phyloP scores from a whole-genome alignment of 2,888 invertebrate species.

The Carcina quercana region DNA sequence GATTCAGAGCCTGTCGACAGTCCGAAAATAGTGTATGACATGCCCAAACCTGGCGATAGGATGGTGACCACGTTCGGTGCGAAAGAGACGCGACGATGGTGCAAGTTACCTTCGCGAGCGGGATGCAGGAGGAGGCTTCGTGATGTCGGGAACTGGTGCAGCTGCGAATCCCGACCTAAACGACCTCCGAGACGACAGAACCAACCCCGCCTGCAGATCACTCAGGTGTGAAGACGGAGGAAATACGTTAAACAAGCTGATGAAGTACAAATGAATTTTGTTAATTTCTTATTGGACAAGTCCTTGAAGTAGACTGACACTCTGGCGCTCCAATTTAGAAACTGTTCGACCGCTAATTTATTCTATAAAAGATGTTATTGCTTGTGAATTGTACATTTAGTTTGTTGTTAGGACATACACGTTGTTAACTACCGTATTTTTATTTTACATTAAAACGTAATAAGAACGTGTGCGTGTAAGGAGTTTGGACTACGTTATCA shows the following conservation, averaged over 20 bases:
- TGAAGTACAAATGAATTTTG: constrained; percentile 1
- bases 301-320: not conserved
- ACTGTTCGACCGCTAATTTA: too few relatives aligned
- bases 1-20: constrained; percentile 48
- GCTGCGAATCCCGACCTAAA: constrained; percentile 11
- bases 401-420: too few relatives aligned
- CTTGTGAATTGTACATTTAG: too few relatives aligned
- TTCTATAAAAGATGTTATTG: too few relatives aligned
- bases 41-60: constrained; percentile 58
- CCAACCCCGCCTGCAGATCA: constrained; percentile 57
- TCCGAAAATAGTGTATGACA: constrained; percentile 61
- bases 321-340: too few relatives aligned
- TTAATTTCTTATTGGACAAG: not conserved
- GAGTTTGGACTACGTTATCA: too few relatives aligned
- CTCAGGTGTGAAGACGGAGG: constrained; percentile 58
- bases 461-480: too few relatives aligned
- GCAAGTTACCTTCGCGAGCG: constrained; percentile 42
- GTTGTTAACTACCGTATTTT: too few relatives aligned
- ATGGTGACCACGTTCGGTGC: constrained; percentile 62
- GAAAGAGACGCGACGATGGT: constrained; percentile 43
- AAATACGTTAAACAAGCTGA: too few relatives aligned
- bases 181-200: constrained; percentile 46
- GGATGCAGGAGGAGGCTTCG: constrained; percentile 41
- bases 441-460: too few relatives aligned
- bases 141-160: constrained; percentile 44